phyloP scores from a whole-genome alignment of 2,113 vertebrate species.

The Noctilio leporinus region DNA sequence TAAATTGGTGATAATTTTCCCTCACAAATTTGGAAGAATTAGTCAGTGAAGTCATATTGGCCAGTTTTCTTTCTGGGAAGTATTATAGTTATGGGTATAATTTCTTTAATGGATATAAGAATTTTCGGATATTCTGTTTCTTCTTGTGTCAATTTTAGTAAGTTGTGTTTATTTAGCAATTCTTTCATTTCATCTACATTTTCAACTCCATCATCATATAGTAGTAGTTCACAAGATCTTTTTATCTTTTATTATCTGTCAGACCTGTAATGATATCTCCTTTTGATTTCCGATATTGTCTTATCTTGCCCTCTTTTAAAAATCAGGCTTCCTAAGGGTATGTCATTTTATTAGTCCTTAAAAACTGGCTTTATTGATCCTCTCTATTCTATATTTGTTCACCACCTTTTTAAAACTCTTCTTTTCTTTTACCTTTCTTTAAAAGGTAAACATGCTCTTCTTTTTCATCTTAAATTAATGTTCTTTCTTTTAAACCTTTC shows the following conservation, averaged over 20 bases:
- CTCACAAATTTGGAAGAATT: not conserved
- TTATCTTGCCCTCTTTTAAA: not conserved
- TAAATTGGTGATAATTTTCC: not conserved
- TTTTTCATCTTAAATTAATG: not conserved
- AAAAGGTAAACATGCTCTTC: not conserved
- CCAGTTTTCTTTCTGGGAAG: not conserved
- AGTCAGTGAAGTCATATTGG: not conserved
- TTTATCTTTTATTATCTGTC: not conserved
- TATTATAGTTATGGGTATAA: not conserved
- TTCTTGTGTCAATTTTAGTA: not conserved
- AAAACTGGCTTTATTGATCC: not conserved
- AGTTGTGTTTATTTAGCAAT: not conserved
- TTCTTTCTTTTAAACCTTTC: not conserved
- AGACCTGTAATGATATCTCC: not conserved
- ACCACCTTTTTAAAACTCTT: not conserved
- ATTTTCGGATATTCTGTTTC: conserved; percentile 20
- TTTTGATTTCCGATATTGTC: not conserved
- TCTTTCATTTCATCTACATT: not conserved
- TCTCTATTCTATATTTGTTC: not conserved
- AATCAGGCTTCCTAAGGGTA: not conserved
- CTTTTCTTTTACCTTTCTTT: not conserved
- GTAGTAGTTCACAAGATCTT: not conserved
- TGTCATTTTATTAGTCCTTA: not conserved
- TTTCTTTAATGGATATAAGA: not conserved
- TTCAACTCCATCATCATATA: not conserved